phyloP scores from a whole-genome alignment of 2,797 vertebrate genomes.

The Avahi laniger region DNA sequence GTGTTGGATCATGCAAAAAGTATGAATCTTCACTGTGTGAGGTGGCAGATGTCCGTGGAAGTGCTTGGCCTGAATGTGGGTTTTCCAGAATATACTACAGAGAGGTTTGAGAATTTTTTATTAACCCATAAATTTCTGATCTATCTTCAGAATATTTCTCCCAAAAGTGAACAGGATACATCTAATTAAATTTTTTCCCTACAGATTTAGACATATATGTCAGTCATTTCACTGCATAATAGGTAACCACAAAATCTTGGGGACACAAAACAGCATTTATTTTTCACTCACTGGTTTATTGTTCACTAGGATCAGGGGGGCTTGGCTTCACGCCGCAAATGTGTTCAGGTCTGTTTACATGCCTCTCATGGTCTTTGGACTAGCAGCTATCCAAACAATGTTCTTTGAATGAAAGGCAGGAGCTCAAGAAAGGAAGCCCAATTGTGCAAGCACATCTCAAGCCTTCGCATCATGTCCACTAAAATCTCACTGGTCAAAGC shows the following conservation, averaged over 20 bases:
- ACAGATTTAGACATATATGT: neutral
- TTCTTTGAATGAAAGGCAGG: neutral
- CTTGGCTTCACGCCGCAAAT: neutral
- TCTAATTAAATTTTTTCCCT: neutral
- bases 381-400: neutral
- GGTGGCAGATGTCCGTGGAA: neutral
- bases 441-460: neutral
- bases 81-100: neutral
- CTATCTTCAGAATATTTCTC: constrained; percentile 23
- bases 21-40: neutral
- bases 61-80: neutral
- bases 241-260: neutral
- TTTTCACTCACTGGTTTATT: neutral
- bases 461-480: neutral
- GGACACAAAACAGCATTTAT: neutral
- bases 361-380: neutral
- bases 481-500: constrained; percentile 15
- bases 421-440: neutral
- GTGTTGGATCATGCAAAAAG: neutral
- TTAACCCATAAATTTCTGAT: neutral
- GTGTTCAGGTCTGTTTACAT: neutral
- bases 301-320: neutral
- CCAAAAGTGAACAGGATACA: neutral
- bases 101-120: neutral
- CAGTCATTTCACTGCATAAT: neutral